A percentile compares a stretch with the other conserved stretches of the same genome.
Conservation (phyloP, 2,113 vertebrate species). For the Benitochromis conjunctus region DNA sequence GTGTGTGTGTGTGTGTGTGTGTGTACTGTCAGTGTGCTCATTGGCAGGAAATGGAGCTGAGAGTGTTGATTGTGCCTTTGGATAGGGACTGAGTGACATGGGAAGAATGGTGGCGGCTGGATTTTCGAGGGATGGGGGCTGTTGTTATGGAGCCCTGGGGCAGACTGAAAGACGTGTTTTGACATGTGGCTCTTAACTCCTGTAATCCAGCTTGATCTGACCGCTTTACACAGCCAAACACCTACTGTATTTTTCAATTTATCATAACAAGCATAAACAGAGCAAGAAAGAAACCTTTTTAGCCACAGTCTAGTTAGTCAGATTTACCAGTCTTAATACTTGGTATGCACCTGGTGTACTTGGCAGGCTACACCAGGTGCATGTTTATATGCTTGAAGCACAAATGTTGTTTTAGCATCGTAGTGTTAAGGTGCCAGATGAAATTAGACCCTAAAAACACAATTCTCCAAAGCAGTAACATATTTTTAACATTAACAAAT, state of each 20-base stretch:
- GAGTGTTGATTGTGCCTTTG: slow-evolving; percentile 43
- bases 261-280: background rate
- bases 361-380: background rate
- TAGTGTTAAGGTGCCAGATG: too few relatives aligned
- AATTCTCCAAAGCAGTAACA: background rate
- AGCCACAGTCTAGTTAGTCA: background rate
- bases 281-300: background rate
- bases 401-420: background rate
- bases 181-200: slow-evolving; percentile 52
- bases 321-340: background rate
- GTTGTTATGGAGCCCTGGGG: slow-evolving; percentile 48
- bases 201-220: slow-evolving; percentile 44
- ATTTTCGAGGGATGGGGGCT: slow-evolving; percentile 16
- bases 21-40: background rate
- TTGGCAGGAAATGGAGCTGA: slow-evolving; percentile 42
- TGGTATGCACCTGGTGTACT: background rate
- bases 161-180: slow-evolving; percentile 53
- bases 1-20: background rate
- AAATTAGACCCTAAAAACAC: background rate
- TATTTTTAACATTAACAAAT: background rate
- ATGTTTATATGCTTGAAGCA: background rate
- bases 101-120: slow-evolving; percentile 28
- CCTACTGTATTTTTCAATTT: slow-evolving; percentile 28
- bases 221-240: slow-evolving; percentile 1
- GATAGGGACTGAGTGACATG: slow-evolving; percentile 47